Conservation (phyloP, 2,797 vertebrate genomes). For the Characodon lateralis region DNA sequence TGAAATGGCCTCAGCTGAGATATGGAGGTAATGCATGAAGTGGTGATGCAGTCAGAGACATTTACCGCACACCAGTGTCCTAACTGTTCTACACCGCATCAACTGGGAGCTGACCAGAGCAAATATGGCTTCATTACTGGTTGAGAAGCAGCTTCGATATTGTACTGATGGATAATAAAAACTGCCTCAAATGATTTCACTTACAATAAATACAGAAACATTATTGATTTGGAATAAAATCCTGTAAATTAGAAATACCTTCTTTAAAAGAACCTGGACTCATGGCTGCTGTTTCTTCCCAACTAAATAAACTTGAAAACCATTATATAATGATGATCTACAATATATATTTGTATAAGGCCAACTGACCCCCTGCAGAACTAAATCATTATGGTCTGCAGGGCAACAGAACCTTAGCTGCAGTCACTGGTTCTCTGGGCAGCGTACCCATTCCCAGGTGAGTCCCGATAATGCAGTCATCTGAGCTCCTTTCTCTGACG, state of each 20-base stretch:
- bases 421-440: not conserved
- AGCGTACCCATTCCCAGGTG: constrained; percentile 84
- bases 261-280: not conserved
- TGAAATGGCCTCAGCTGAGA: constrained; percentile 15
- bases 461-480: constrained; percentile 85
- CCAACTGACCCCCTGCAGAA: too few relatives aligned
- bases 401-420: not conserved
- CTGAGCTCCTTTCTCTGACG: constrained; percentile 81
- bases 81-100: constrained; percentile 8
- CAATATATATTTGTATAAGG: too few relatives aligned
- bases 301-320: not conserved
- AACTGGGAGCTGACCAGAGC: constrained; percentile 30
- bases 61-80: not conserved
- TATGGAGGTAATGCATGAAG: constrained; percentile 38
- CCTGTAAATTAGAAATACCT: not conserved
- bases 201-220: not conserved
- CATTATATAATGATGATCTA: not conserved
- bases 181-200: not conserved
- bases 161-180: not conserved
- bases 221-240: not conserved
- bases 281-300: not conserved
- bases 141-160: not conserved
- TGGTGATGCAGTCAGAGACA: constrained; percentile 9
- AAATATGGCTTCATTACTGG: constrained; percentile 22
- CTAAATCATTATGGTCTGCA: not conserved